phyloP scores from a whole-genome alignment of 2,797 vertebrate species.

The Lithobates sylvaticus region DNA sequence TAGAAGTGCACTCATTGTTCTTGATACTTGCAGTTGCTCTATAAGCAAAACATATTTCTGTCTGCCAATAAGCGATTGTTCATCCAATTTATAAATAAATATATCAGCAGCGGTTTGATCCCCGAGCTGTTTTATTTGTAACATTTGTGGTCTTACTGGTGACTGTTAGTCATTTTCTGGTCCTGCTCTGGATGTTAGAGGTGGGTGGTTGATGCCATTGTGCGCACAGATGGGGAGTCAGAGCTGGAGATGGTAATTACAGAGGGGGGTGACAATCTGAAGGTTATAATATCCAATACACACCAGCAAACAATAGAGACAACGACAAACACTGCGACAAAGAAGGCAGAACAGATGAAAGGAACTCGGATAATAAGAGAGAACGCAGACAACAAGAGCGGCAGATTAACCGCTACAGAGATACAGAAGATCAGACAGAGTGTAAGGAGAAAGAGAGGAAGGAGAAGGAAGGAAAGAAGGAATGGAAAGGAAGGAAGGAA shows the following conservation, averaged over 20 bases:
- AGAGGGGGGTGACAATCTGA: conserved; percentile 30
- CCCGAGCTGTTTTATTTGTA: too few species aligned
- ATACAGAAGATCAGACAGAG: not conserved
- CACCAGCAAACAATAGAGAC: conserved; percentile 40
- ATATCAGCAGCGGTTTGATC: too few species aligned
- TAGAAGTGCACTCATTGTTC: too few species aligned
- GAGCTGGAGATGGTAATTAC: conserved; percentile 40
- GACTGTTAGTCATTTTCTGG: not conserved
- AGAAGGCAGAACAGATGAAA: not conserved
- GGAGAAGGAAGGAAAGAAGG: not conserved
- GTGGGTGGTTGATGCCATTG: conserved; percentile 39
- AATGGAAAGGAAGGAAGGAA: not conserved
- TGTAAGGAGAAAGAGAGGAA: not conserved
- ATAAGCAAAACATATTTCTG: too few species aligned
- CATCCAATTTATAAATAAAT: too few species aligned
- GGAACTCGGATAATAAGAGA: not conserved
- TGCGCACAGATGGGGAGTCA: conserved; percentile 49
- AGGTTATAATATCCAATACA: conserved; percentile 28
- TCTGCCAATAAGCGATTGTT: too few species aligned
- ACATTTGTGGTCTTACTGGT: not conserved
- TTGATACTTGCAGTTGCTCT: too few species aligned
- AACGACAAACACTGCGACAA: conserved; percentile 6
- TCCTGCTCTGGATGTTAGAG: not conserved
- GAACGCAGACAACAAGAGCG: not conserved
- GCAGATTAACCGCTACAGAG: not conserved